phyloP scores from a whole-genome alignment of 1,140 invertebrate genomes.

The Neodiprion lecontei region DNA sequence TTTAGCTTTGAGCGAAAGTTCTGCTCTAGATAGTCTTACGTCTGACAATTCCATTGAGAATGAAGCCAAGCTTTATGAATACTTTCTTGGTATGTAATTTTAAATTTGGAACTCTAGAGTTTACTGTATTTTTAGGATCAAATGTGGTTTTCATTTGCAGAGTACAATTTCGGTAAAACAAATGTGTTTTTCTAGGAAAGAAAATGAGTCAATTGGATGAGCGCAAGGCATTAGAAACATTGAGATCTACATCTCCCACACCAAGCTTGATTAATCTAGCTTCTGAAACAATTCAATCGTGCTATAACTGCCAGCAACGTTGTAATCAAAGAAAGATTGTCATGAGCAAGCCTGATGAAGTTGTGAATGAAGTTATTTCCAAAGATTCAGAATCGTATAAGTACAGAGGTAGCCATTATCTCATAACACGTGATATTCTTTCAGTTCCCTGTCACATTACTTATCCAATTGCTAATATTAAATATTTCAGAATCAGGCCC shows the following conservation, averaged over 20 bases:
- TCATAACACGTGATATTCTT: not conserved
- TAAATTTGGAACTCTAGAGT: not conserved
- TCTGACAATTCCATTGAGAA: constrained; percentile 27
- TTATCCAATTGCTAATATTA: constrained; percentile 10
- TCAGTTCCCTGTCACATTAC: not conserved
- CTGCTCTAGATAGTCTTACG: constrained; percentile 27
- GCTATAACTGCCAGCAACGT: not conserved
- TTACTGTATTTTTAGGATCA: not conserved
- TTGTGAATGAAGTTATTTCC: not conserved
- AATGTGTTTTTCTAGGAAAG: constrained; percentile 35
- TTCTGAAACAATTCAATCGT: constrained; percentile 28
- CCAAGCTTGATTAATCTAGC: constrained; percentile 43
- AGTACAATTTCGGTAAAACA: not conserved
- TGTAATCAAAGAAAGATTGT: constrained; percentile 4
- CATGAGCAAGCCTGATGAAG: not conserved
- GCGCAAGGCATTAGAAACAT: constrained; percentile 44
- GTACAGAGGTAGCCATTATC: constrained; percentile 23
- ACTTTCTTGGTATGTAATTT: constrained; percentile 25
- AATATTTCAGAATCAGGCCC: constrained; percentile 34
- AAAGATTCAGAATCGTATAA: constrained; percentile 1
- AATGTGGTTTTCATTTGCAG: too few relatives aligned
- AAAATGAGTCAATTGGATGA: constrained; percentile 44
- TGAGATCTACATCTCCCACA: constrained; percentile 44
- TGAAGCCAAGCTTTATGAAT: constrained; percentile 39
- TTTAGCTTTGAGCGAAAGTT: constrained; percentile 31